Evolutionary conservation across 2,113 vertebrate species (phyloP).

Genomic region (Isichthys henryi): DNA sequence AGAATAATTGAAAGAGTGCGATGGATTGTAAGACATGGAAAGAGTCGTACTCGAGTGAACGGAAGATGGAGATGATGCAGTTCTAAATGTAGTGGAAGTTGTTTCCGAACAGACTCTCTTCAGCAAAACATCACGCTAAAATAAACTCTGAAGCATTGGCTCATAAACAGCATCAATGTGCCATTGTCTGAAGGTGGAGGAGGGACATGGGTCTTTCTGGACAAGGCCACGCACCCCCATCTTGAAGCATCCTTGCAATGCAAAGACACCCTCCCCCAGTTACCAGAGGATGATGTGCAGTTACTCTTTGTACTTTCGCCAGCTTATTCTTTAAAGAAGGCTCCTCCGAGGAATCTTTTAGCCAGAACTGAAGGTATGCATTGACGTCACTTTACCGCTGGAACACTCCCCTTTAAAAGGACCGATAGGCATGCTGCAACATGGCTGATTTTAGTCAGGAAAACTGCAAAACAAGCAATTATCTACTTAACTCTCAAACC

Average conservation of each 20-base stretch:
- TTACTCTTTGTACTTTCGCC: neutral
- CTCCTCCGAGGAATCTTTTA: neutral
- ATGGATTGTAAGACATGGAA: too few species aligned
- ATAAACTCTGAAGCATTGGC: neutral
- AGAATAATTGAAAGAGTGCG: neutral
- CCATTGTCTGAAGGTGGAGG: neutral
- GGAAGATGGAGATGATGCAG: too few species aligned
- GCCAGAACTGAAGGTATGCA: neutral
- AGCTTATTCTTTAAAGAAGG: neutral
- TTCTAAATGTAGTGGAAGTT: neutral
- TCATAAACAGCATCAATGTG: neutral
- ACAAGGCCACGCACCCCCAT: neutral
- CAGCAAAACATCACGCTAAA: neutral
- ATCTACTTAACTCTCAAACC: neutral
- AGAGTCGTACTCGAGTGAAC: too few species aligned
- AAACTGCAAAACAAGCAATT: neutral
- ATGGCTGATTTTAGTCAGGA: neutral
- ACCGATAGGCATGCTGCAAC: neutral
- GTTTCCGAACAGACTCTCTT: neutral
- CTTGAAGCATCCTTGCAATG: neutral
- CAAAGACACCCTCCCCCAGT: neutral
- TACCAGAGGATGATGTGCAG: neutral
- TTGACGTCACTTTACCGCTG: neutral
- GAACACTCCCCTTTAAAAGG: neutral
- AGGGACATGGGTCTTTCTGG: neutral